phyloP scores from a whole-genome alignment of 2,797 vertebrate species.

The Hydrophis major region DNA sequence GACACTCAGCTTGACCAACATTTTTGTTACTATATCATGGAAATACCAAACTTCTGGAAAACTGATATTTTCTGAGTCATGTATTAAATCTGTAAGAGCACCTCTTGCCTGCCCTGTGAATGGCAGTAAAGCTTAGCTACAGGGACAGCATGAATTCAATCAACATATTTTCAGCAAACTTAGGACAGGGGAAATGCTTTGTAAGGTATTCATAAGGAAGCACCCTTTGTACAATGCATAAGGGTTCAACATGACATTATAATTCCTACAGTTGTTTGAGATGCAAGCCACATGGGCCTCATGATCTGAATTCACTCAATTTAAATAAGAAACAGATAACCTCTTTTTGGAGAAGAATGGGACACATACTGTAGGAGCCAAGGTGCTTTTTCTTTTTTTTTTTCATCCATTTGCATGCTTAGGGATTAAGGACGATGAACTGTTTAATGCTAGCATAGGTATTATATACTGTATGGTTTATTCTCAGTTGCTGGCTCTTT shows the following conservation, averaged over 20 bases:
- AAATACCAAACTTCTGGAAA: not conserved
- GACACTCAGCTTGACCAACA: not conserved
- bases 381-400: not conserved
- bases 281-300: not conserved
- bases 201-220: not conserved
- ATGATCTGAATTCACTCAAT: not conserved
- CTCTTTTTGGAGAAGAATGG: not conserved
- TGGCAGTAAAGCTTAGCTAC: not conserved
- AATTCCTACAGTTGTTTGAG: not conserved
- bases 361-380: not conserved
- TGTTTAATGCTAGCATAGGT: not conserved
- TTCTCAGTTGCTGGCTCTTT: not conserved
- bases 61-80: not conserved
- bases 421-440: not conserved
- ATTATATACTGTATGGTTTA: not conserved
- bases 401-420: not conserved
- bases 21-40: not conserved
- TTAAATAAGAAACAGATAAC: not conserved
- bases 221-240: not conserved
- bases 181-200: not conserved
- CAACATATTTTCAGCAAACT: not conserved
- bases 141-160: not conserved
- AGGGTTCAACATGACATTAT: not conserved
- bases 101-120: not conserved
- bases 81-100: not conserved